phyloP scores from a whole-genome alignment of 1,140 invertebrate genomes.

The Grapholita molesta region DNA sequence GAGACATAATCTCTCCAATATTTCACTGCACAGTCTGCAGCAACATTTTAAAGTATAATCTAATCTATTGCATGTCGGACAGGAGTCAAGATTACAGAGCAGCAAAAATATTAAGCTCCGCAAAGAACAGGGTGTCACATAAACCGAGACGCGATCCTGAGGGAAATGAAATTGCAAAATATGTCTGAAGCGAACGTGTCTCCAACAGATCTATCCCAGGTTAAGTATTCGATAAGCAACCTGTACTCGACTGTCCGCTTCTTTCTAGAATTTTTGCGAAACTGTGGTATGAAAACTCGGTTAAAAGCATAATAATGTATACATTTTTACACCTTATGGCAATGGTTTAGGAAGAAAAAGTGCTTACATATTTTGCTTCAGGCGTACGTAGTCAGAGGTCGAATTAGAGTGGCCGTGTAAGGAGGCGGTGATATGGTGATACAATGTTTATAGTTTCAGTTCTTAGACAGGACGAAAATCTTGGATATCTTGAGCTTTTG shows the following conservation, averaged over 20 bases:
- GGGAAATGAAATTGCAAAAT: constrained; percentile 65
- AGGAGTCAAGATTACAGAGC: constrained; percentile 42
- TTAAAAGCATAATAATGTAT: too few species aligned
- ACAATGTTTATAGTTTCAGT: background rate
- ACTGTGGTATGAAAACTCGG: background rate
- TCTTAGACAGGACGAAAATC: background rate
- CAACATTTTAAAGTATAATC: constrained; percentile 22
- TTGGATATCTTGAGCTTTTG: background rate
- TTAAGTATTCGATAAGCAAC: background rate
- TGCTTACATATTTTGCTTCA: too few species aligned
- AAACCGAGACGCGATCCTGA: constrained; percentile 35
- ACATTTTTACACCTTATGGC: too few species aligned
- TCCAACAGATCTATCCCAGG: constrained; percentile 17
- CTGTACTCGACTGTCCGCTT: background rate
- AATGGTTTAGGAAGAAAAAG: too few species aligned
- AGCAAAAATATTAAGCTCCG: constrained; percentile 50
- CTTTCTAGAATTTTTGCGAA: background rate
- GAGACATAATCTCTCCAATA: constrained; percentile 34
- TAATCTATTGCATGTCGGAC: constrained; percentile 27
- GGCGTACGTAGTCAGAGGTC: background rate
- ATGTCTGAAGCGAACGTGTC: constrained; percentile 42
- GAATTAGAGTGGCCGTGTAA: background rate
- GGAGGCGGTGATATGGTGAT: background rate
- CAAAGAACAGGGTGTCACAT: constrained; percentile 51
- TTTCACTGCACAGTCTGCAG: constrained; percentile 24